Conservation (phyloP, 2,888 invertebrate species). For the Nebria brevicollis region DNA sequence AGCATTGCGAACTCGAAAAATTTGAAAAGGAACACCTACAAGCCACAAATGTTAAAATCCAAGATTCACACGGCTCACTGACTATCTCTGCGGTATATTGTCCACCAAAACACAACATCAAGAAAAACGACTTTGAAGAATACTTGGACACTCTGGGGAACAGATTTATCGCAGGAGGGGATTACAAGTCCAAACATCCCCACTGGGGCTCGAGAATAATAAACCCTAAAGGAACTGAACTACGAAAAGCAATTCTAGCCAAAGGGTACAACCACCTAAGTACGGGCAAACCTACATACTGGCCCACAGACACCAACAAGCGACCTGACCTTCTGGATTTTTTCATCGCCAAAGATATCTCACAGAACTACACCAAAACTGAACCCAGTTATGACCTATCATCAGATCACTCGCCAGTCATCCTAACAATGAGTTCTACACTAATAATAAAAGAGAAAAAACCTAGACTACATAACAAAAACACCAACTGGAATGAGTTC, state of each 20-base stretch:
- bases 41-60: neutral
- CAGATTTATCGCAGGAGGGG: constrained; percentile 47
- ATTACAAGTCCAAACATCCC: constrained; percentile 24
- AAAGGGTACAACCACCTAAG: constrained; percentile 35
- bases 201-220: constrained; percentile 49
- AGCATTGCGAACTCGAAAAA: constrained; percentile 12
- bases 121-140: constrained; percentile 42
- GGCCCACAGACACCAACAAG: constrained; percentile 27
- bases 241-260: constrained; percentile 23
- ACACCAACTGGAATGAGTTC: constrained; percentile 41
- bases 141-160: constrained; percentile 40
- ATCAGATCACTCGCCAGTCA: constrained; percentile 51
- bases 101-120: constrained; percentile 48
- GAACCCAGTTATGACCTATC: constrained; percentile 49
- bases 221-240: constrained; percentile 32
- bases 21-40: constrained; percentile 10
- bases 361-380: constrained; percentile 37
- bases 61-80: constrained; percentile 6
- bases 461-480: constrained; percentile 43
- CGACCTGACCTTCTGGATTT: constrained; percentile 52
- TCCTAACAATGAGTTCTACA: constrained; percentile 48
- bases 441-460: constrained; percentile 43
- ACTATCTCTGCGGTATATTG: constrained; percentile 48
- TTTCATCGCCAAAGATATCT: constrained; percentile 49
- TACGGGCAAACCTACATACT: constrained; percentile 50